Evolutionary conservation across 2,797 vertebrate species (phyloP).

Genomic region (Pempheris klunzingeri): DNA sequence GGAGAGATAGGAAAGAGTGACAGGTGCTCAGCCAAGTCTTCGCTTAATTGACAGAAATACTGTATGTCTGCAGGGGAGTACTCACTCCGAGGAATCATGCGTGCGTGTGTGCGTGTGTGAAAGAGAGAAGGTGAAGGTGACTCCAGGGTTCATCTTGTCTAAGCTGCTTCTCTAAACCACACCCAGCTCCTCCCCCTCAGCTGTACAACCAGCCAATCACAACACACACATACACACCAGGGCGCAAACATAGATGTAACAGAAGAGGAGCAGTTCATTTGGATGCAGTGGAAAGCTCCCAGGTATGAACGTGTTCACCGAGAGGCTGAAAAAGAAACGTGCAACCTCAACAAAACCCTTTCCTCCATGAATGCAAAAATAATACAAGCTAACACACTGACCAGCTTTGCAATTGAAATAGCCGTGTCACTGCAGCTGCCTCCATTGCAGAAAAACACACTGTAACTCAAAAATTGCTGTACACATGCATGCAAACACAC

Average conservation of each 20-base stretch:
- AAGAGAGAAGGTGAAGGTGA: conserved; percentile 67
- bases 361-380: conserved; percentile 45
- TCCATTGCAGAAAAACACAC: conserved; percentile 29
- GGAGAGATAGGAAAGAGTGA: conserved; percentile 68
- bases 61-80: conserved; percentile 21
- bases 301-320: conserved; percentile 57
- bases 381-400: conserved; percentile 22
- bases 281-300: conserved; percentile 50
- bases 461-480: neutral
- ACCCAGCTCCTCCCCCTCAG: conserved; percentile 21
- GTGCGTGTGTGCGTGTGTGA: conserved; percentile 4
- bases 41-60: conserved; percentile 59
- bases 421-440: conserved; percentile 21
- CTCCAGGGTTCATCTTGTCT: conserved; percentile 52
- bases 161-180: conserved; percentile 53
- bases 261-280: conserved; percentile 34
- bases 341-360: conserved; percentile 63
- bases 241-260: conserved; percentile 33
- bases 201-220: conserved; percentile 48
- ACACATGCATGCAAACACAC: conserved; percentile 14
- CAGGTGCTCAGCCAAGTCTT: conserved; percentile 67
- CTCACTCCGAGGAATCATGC: conserved; percentile 22
- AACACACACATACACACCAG: conserved; percentile 11
- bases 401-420: conserved; percentile 46
- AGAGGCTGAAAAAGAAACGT: conserved; percentile 47